phyloP scores from a whole-genome alignment of 2,113 vertebrate species.

The Puffinus mauretanicus region DNA sequence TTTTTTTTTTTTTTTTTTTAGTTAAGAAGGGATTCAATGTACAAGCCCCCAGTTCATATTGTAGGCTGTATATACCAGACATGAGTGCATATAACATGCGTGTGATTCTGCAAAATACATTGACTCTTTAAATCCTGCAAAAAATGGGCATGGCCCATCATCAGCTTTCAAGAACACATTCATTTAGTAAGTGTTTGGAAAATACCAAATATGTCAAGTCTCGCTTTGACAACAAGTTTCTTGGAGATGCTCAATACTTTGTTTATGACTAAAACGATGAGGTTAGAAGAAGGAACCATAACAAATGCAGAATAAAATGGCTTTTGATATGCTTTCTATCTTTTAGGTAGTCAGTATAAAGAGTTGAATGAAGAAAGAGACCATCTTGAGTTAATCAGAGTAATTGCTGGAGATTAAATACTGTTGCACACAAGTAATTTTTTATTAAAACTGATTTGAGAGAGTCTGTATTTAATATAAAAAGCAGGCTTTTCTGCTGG shows the following conservation, averaged over 20 bases:
- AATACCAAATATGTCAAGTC: not conserved
- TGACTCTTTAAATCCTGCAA: not conserved
- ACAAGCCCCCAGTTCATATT: not conserved
- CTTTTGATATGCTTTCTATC: not conserved
- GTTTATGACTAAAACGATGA: not conserved
- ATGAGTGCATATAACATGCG: not conserved
- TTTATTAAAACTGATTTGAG: slow-evolving; percentile 63
- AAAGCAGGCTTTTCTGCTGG: slow-evolving; percentile 66
- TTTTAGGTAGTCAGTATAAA: not conserved
- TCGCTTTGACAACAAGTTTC: not conserved
- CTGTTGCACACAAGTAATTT: slow-evolving; percentile 35
- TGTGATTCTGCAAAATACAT: not conserved
- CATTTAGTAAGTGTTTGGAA: not conserved
- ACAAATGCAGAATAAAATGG: not conserved
- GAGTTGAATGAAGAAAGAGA: not conserved
- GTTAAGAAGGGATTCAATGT: not conserved
- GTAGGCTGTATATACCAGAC: not conserved
- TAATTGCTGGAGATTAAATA: slow-evolving; percentile 61
- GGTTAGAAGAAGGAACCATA: not conserved
- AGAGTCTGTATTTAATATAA: slow-evolving; percentile 63
- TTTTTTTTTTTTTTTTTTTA: too few relatives aligned
- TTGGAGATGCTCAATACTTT: not conserved
- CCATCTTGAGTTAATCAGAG: slow-evolving; percentile 63
- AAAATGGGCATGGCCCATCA: not conserved
- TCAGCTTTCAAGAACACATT: not conserved